Percentiles rank a stretch among this genome's conserved stretches.
These are phyloP conservation scores for Mugil cephalus DNA, from an alignment of 2,113 vertebrate species.

Conservation along the genomic window DNA sequence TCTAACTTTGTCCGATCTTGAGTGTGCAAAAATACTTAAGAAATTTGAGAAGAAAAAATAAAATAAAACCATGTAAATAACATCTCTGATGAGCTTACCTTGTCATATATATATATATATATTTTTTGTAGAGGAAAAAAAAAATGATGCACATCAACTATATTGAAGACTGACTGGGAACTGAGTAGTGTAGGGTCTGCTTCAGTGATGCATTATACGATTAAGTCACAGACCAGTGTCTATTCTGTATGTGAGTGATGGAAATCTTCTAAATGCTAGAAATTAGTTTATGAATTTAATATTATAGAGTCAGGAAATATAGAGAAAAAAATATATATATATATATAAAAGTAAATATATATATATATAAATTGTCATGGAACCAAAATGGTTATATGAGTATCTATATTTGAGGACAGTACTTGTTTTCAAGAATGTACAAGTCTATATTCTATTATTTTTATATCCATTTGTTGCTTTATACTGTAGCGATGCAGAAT, in stretches of 20 bases:
- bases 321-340: conserved; percentile 42
- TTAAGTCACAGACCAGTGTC: conserved; percentile 66
- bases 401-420: conserved; percentile 70
- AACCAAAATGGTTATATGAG: conserved; percentile 66
- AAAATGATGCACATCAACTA: conserved; percentile 74
- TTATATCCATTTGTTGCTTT: conserved; percentile 81
- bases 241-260: conserved; percentile 74
- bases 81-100: conserved; percentile 61
- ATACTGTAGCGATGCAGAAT: conserved; percentile 75
- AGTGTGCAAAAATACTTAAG: conserved; percentile 39
- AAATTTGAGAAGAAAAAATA: conserved; percentile 35
- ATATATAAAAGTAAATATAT: conserved; percentile 40
- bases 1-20: conserved; percentile 13
- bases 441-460: conserved; percentile 78
- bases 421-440: conserved; percentile 76
- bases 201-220: conserved; percentile 66
- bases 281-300: conserved; percentile 69
- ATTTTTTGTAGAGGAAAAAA: conserved; percentile 71
- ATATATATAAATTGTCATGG: conserved; percentile 57
- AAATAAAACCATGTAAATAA: conserved; percentile 77
- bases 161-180: conserved; percentile 68
- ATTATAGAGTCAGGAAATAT: conserved; percentile 60
- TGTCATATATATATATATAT: conserved; percentile 67
- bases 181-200: conserved; percentile 70
- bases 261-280: conserved; percentile 73